Evolutionary conservation across 2,888 invertebrate species (phyloP).

Genomic region (Lepas anatifera): DNA sequence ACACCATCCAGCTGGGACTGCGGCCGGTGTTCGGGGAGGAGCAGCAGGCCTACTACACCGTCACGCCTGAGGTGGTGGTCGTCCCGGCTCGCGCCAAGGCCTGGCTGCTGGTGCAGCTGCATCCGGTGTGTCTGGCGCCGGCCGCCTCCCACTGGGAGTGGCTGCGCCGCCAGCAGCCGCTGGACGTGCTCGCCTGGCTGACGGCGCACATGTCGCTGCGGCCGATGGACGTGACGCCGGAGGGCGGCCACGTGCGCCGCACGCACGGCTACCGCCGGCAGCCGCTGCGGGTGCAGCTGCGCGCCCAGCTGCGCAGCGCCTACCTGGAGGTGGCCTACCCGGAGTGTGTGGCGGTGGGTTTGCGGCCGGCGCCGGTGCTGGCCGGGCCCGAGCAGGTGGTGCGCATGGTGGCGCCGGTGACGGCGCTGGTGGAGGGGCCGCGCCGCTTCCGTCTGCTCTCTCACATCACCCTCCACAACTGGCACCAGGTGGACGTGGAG

Average conservation of each 20-base stretch:
- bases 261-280: neutral
- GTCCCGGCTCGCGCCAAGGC: constrained; percentile 4
- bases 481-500: constrained; percentile 2
- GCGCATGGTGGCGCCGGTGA: neutral
- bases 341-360: neutral
- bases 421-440: neutral
- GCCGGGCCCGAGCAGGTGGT: neutral
- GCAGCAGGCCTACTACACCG: neutral
- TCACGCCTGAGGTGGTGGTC: neutral
- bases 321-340: neutral
- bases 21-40: neutral
- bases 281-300: constrained; percentile 8
- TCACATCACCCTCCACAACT: neutral
- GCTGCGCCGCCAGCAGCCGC: neutral
- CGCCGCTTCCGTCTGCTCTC: neutral
- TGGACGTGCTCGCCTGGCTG: constrained; percentile 3
- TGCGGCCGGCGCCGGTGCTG: neutral
- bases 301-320: constrained; percentile 7
- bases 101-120: constrained; percentile 6
- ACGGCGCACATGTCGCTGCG: constrained; percentile 3
- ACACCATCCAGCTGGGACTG: neutral
- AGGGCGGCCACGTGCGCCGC: neutral
- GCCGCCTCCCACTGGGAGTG: neutral
- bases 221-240: neutral
- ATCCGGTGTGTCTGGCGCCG: constrained; percentile 3